Evolutionary conservation across 2,888 invertebrate genomes (phyloP), one percentile per base, ranked within the genome.

Genomic region (Hetaerina titia): DNA sequence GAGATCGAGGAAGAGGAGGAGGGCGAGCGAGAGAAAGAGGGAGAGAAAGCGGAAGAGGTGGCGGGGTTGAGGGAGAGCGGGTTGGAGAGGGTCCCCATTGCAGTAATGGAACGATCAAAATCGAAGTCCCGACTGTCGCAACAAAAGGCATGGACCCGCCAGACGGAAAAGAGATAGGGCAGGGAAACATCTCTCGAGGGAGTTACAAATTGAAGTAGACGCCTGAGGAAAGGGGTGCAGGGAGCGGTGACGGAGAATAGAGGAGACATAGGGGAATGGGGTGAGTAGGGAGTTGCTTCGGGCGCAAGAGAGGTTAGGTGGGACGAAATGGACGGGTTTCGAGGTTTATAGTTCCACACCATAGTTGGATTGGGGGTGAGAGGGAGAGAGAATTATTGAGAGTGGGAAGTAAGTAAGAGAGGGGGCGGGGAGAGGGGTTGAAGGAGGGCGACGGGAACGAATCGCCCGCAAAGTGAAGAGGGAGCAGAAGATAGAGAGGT

Each of bases 81-180:
- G 13, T 56, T 2, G 69, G 69, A 69, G 57, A 11, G 31, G 31
- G 13, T 81, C 31, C 31, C 90, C 90, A 45, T 45, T 63, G 90
- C 90, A 90, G 90, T 90, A 90, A 90, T 90, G 90, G 90, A 90
- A 90, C 90, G 69, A 92, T 92, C 56, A 63, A 64, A 69, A 74
- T 92, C 92, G 92, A 92, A 69, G 69, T 56, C 69, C 92, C 57
- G 92, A n/a, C 31, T 45, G 90, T 90, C 90, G 90, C 90, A 31
- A 69, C 90, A 63, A 63, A 90, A 90, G 90, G 64, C 92, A 19
- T 74, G 92, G 89, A 22, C 89, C 58, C 57, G 81, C 8, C 89
- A 45, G 58, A 31, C 17, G 56, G 58, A 88, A 45, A 22, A 88
- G 89, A 88, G 89, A 89, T 89, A 89, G 89, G 45, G 19, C 88